phyloP scores from a whole-genome alignment of 2,113 vertebrate genomes.

The Haemorhous mexicanus region DNA sequence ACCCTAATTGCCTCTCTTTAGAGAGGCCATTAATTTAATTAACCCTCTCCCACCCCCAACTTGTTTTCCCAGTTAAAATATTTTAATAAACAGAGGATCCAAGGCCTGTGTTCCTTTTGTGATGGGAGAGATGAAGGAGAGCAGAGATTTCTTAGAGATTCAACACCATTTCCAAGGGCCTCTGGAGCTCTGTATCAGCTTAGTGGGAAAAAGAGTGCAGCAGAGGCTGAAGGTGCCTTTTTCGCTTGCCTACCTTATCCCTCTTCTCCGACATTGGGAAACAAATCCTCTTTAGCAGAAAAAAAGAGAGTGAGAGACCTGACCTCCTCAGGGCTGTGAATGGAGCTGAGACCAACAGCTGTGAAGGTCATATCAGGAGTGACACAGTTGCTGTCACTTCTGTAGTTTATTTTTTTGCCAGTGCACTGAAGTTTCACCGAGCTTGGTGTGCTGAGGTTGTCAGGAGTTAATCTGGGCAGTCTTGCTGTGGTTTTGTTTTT shows the following conservation, averaged over 20 bases:
- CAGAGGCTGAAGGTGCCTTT: neutral
- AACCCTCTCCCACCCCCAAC: neutral
- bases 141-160: neutral
- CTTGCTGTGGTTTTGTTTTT: neutral
- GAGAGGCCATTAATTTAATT: constrained; percentile 68
- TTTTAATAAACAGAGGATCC: constrained; percentile 30
- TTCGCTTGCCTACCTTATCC: neutral
- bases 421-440: neutral
- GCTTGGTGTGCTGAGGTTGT: neutral
- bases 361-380: neutral
- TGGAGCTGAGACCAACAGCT: neutral
- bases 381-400: neutral
- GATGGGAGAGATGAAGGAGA: neutral
- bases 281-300: neutral
- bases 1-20: constrained; percentile 64
- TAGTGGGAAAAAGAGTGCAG: neutral
- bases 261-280: neutral
- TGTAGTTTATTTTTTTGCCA: neutral
- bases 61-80: constrained; percentile 29
- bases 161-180: neutral
- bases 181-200: neutral
- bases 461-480: neutral
- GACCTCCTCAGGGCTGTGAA: neutral
- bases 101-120: neutral
- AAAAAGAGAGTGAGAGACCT: neutral